phyloP scores from a whole-genome alignment of 1,140 invertebrate species.

The Anadara kagoshimensis region DNA sequence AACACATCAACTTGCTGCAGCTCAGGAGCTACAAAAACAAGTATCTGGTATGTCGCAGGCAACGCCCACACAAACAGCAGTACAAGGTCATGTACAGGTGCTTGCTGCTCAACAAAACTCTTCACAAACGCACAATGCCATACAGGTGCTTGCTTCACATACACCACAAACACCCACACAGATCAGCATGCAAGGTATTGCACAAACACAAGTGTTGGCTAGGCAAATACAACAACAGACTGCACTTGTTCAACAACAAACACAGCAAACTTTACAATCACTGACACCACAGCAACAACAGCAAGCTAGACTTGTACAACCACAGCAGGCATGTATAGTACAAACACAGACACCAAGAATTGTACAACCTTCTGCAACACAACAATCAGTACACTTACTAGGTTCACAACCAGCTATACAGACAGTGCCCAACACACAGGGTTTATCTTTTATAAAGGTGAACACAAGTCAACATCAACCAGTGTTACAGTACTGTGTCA shows the following conservation, averaged over 20 bases:
- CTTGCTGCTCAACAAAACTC: constrained; percentile 6
- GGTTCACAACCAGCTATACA: neutral
- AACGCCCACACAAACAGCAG: neutral
- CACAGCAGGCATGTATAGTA: constrained; percentile 3
- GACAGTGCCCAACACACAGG: neutral
- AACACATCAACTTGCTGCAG: constrained; percentile 12
- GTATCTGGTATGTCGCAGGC: no score
- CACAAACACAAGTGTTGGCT: neutral
- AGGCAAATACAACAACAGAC: no score
- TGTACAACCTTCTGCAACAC: neutral
- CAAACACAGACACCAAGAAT: neutral
- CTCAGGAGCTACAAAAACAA: constrained; percentile 16
- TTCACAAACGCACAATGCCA: neutral
- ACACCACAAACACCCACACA: neutral
- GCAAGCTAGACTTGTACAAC: no score
- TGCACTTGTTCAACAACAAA: no score
- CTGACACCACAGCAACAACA: no score
- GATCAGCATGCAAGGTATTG: neutral
- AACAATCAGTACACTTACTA: neutral
- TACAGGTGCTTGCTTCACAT: neutral
- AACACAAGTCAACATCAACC: constrained; percentile 14
- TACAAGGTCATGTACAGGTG: neutral
- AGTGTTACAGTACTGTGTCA: constrained; percentile 37
- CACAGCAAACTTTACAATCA: no score
- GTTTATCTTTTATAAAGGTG: constrained; percentile 30